These are phyloP conservation scores for Frieseomelitta varia DNA, from an alignment of 1,140 invertebrate species.

Conservation along the genomic window DNA sequence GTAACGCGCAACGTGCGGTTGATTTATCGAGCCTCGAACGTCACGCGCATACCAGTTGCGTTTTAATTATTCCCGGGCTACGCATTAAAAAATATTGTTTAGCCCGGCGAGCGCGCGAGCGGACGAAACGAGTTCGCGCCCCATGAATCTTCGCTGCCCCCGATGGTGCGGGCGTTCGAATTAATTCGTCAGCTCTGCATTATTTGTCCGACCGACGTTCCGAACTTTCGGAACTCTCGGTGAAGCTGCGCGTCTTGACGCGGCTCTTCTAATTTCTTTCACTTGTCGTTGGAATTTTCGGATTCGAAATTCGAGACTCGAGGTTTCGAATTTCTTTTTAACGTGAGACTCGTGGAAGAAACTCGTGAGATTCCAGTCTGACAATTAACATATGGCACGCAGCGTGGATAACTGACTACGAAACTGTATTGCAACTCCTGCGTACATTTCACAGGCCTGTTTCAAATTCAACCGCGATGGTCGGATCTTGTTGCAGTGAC, in stretches of 20 bases:
- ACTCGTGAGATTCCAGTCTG: no score
- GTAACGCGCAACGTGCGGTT: conserved; percentile 24
- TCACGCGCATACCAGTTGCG: conserved; percentile 47
- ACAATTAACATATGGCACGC: no score
- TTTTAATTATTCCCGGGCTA: conserved; percentile 45
- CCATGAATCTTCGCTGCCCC: not conserved
- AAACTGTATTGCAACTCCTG: no score
- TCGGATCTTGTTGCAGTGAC: no score
- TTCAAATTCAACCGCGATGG: no score
- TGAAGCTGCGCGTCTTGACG: no score
- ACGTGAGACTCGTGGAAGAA: not conserved
- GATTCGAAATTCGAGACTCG: not conserved
- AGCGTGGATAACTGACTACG: no score
- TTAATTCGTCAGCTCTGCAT: not conserved
- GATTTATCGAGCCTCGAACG: conserved; percentile 44
- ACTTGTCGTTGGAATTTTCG: not conserved
- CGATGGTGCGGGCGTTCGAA: not conserved
- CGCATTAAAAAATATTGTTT: conserved; percentile 37
- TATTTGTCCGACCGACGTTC: not conserved
- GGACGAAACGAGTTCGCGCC: not conserved
- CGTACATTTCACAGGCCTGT: no score
- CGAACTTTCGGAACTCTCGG: not conserved
- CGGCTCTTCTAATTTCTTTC: no score
- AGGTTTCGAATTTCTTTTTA: not conserved
- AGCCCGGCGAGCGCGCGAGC: not conserved